phyloP scores from a whole-genome alignment of 2,888 invertebrate species.

The Pollenia griseotomentosa region DNA sequence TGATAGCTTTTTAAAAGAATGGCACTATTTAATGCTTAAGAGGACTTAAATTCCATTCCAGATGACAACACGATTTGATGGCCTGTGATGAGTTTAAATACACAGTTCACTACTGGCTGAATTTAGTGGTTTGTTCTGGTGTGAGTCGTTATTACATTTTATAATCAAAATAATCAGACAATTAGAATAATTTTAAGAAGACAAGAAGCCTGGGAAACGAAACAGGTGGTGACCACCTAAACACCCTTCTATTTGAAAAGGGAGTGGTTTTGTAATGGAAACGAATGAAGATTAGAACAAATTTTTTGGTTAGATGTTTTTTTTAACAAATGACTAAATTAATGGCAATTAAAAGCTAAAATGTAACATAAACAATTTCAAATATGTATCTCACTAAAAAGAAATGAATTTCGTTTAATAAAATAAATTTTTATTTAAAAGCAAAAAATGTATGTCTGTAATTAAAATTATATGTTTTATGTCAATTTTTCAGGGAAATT shows the following conservation, averaged over 20 bases:
- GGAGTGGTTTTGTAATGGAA: slow-evolving; percentile 59
- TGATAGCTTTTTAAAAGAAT: slow-evolving; percentile 71
- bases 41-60: slow-evolving; percentile 42
- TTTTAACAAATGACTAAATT: slow-evolving; percentile 59
- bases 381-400: neutral
- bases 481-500: neutral
- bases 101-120: neutral
- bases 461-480: slow-evolving; percentile 68
- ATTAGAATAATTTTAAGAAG: slow-evolving; percentile 68
- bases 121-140: slow-evolving; percentile 37
- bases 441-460: slow-evolving; percentile 60
- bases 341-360: slow-evolving; percentile 55
- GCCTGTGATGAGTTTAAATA: slow-evolving; percentile 32
- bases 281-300: slow-evolving; percentile 4
- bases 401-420: neutral
- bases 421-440: slow-evolving; percentile 35
- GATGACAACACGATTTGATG: slow-evolving; percentile 47
- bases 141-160: slow-evolving; percentile 48
- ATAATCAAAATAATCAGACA: slow-evolving; percentile 68
- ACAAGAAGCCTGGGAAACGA: slow-evolving; percentile 65
- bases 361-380: neutral
- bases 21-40: slow-evolving; percentile 31
- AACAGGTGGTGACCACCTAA: slow-evolving; percentile 61
- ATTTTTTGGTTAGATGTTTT: slow-evolving; percentile 7
- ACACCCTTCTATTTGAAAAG: slow-evolving; percentile 7